Percentiles rank a stretch among this genome's conserved stretches.
These are phyloP conservation scores for Crypturellus tataupa DNA, from an alignment of 2,797 vertebrate genomes.

Conservation along the genomic window DNA sequence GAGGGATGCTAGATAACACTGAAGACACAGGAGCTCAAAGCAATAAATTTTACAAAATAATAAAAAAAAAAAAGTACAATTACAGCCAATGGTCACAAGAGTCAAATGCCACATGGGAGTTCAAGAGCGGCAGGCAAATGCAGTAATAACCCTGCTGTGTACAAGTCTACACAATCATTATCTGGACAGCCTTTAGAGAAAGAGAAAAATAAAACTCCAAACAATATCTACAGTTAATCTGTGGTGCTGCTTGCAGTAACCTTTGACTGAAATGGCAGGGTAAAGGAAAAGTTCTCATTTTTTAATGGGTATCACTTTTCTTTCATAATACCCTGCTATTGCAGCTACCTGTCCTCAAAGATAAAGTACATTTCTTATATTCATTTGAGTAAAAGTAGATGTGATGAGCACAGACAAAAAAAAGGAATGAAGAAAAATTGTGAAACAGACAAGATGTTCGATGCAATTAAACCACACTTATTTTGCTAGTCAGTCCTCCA, in stretches of 20 bases:
- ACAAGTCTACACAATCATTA: not conserved
- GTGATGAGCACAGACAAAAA: not conserved
- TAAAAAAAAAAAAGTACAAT: constrained; percentile 58
- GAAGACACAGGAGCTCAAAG: constrained; percentile 48
- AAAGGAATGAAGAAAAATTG: not conserved
- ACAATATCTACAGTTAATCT: not conserved
- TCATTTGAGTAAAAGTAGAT: not conserved
- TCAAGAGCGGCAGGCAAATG: constrained; percentile 15
- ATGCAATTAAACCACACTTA: not conserved
- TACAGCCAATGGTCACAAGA: constrained; percentile 44
- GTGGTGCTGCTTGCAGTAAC: not conserved
- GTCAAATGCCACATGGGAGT: constrained; percentile 16
- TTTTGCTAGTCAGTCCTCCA: constrained; percentile 2
- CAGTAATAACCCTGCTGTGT: not conserved
- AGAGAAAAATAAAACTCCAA: not conserved
- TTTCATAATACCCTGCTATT: not conserved
- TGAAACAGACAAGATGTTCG: not conserved
- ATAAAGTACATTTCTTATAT: not conserved
- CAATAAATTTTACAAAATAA: constrained; percentile 58
- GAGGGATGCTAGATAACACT: constrained; percentile 49
- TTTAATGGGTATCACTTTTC: not conserved
- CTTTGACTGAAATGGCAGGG: not conserved
- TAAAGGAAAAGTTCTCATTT: not conserved
- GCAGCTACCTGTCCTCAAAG: not conserved
- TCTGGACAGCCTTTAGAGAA: constrained; percentile 22